phyloP scores from a whole-genome alignment of 2,888 invertebrate species.

The Macrophya alboannulata region DNA sequence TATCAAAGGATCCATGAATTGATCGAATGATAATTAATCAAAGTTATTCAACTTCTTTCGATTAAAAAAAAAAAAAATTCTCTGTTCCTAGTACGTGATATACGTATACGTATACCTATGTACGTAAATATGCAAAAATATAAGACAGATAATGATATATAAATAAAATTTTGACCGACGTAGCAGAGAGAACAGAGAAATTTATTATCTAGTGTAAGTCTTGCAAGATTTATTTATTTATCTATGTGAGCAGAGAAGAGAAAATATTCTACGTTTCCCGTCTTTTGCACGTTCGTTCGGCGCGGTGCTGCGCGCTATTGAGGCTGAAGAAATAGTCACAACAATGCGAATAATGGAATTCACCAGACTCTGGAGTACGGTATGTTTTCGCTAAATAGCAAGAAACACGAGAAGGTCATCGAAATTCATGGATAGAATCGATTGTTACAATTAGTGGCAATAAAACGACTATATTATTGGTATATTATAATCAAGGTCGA shows the following conservation, averaged over 20 bases:
- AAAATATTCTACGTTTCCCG: not conserved
- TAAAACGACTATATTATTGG: not conserved
- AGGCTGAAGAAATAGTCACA: constrained; percentile 22
- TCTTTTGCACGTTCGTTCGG: not conserved
- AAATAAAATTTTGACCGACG: not conserved
- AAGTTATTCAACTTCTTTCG: not conserved
- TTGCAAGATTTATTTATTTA: not conserved
- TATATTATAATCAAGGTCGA: not conserved
- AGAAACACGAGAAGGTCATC: not conserved
- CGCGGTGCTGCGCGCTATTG: not conserved
- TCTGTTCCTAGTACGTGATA: not conserved
- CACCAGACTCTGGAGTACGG: not conserved
- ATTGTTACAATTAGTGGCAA: not conserved
- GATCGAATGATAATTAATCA: not conserved
- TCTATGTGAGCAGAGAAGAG: not conserved
- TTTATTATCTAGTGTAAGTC: not conserved
- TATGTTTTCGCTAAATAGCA: not conserved
- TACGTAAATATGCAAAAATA: not conserved
- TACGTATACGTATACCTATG: not conserved
- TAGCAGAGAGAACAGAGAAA: not conserved
- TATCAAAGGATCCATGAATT: not conserved
- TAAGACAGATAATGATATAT: not conserved
- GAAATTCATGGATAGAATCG: not conserved
- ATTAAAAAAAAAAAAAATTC: not conserved
- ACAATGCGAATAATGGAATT: not conserved